phyloP scores from a whole-genome alignment of 2,888 invertebrate species.

The Scaeva pyrastri region DNA sequence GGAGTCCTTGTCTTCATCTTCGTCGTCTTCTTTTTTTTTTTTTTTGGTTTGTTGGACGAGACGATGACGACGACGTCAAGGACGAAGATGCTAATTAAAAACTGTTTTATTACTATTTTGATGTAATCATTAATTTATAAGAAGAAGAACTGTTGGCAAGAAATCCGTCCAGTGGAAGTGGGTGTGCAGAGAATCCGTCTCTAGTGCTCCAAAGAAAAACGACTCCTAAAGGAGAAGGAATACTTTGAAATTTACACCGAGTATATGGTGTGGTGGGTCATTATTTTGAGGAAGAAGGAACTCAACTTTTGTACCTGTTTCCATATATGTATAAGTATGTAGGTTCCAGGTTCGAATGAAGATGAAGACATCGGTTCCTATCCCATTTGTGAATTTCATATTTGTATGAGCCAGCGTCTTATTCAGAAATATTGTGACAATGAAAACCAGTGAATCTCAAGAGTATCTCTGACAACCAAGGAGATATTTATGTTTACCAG shows the following conservation, averaged over 20 bases:
- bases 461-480: slow-evolving; percentile 16
- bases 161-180: background rate
- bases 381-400: background rate
- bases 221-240: background rate
- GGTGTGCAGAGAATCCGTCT: too few species aligned
- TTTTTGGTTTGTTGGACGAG: background rate
- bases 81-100: slow-evolving; percentile 35
- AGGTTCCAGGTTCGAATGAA: background rate
- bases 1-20: background rate
- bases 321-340: background rate
- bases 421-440: background rate
- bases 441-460: slow-evolving; percentile 1
- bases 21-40: background rate
- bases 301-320: background rate
- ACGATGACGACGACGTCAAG: background rate
- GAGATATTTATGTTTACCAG: slow-evolving; percentile 14
- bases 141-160: background rate
- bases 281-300: background rate
- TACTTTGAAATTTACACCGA: slow-evolving; percentile 17
- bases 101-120: slow-evolving; percentile 32
- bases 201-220: background rate
- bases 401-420: background rate
- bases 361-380: background rate
- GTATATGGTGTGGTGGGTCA: background rate
- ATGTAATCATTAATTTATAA: slow-evolving; percentile 38